Percentiles rank a stretch among this genome's conserved stretches.
These are phyloP conservation scores for Nomada flava DNA, from an alignment of 2,888 invertebrate species.

Conservation along the genomic window DNA sequence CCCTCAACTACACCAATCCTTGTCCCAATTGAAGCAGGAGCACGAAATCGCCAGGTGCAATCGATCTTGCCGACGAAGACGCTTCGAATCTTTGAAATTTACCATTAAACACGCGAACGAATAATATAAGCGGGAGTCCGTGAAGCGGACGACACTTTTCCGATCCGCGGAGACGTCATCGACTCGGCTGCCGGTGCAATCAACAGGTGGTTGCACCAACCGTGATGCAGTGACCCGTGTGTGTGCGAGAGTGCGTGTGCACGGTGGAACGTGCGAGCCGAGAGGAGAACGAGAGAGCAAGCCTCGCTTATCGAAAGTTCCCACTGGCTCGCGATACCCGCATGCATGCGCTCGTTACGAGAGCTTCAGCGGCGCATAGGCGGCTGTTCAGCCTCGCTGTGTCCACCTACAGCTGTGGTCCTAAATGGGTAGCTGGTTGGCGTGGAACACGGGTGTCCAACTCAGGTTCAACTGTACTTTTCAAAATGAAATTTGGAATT, in stretches of 20 bases:
- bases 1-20: too few relatives aligned
- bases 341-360: constrained; percentile 48
- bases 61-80: not conserved
- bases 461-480: not conserved
- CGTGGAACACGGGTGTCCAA: constrained; percentile 38
- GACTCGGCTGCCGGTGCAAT: constrained; percentile 55
- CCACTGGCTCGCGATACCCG: constrained; percentile 50
- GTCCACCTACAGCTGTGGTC: constrained; percentile 61
- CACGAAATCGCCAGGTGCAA: too few relatives aligned
- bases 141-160: constrained; percentile 37
- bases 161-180: constrained; percentile 59
- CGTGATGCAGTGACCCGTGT: constrained; percentile 48
- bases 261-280: constrained; percentile 7
- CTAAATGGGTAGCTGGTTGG: constrained; percentile 53
- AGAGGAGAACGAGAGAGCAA: constrained; percentile 14
- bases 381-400: constrained; percentile 49
- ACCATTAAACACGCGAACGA: not conserved
- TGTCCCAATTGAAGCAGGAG: too few relatives aligned
- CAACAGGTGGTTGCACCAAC: constrained; percentile 72
- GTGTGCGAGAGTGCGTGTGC: not conserved
- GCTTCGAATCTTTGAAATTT: not conserved
- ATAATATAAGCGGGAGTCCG: not conserved
- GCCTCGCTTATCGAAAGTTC: constrained; percentile 65
- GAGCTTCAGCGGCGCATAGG: constrained; percentile 42
- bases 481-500: not conserved